Evolutionary conservation across 2,113 vertebrate genomes (phyloP).

Genomic region (Laticauda colubrina): DNA sequence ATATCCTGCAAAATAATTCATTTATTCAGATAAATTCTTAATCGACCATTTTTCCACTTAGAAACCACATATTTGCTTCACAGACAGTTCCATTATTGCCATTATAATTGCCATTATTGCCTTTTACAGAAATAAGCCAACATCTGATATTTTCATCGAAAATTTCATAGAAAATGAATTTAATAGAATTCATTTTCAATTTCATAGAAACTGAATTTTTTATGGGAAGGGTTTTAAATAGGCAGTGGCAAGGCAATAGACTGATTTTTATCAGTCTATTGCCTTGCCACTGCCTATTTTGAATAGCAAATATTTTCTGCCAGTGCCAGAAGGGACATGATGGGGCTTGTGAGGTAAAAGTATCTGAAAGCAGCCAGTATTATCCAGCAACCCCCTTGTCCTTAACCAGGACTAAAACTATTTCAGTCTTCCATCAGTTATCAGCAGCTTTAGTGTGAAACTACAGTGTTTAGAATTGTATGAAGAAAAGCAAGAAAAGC

Average conservation of each 20-base stretch:
- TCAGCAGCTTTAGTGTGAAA: slow-evolving; percentile 60
- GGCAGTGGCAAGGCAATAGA: too few species aligned
- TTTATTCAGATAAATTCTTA: background rate
- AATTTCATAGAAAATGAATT: too few species aligned
- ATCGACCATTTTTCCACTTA: background rate
- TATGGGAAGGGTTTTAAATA: slow-evolving; percentile 14
- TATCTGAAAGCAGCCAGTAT: slow-evolving; percentile 6
- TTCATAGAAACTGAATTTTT: background rate
- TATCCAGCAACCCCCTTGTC: background rate
- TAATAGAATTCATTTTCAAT: too few species aligned
- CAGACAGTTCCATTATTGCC: background rate
- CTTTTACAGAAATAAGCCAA: slow-evolving; percentile 44
- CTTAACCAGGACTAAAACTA: slow-evolving; percentile 13
- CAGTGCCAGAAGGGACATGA: background rate
- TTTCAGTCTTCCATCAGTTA: slow-evolving; percentile 54
- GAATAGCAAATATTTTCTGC: background rate
- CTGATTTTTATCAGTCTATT: background rate
- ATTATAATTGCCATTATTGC: background rate
- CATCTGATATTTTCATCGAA: slow-evolving; percentile 26
- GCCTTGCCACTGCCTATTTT: background rate
- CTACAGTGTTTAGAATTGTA: slow-evolving; percentile 60
- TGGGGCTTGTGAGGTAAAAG: slow-evolving; percentile 31
- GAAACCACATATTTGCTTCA: background rate
- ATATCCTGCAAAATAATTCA: background rate
- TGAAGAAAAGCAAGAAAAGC: slow-evolving; percentile 33